Conservation (phyloP, 37 sponge, comb jelly and placozoan species). For the Bolinopsis microptera region DNA sequence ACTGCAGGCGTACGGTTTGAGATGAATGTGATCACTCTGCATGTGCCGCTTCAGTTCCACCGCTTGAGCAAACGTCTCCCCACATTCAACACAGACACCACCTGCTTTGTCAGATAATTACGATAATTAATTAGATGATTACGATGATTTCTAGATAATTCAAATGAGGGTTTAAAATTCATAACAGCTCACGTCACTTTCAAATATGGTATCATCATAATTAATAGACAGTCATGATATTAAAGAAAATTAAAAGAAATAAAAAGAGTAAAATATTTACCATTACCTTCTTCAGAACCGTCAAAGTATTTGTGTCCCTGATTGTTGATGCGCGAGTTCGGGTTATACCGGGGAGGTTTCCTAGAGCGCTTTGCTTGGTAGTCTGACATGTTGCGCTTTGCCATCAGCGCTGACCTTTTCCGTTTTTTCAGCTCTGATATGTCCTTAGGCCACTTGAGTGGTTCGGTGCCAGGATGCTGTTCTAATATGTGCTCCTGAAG, state of each 20-base stretch:
- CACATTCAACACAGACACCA: constrained; percentile 53
- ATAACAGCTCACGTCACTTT: not conserved
- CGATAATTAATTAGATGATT: not conserved
- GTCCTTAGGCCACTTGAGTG: constrained; percentile 30
- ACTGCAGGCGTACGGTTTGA: constrained; percentile 63
- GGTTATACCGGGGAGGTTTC: not conserved
- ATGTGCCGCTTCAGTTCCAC: constrained; percentile 51
- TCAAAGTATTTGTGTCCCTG: not conserved
- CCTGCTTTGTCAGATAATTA: not conserved
- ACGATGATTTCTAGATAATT: not conserved
- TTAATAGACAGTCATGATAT: too few species aligned
- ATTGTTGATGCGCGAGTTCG: not conserved
- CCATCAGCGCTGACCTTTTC: not conserved
- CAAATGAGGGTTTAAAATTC: not conserved
- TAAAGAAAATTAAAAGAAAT: too few species aligned
- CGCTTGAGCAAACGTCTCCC: not conserved
- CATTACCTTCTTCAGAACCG: not conserved
- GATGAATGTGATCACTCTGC: constrained; percentile 60
- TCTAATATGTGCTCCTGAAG: constrained; percentile 48
- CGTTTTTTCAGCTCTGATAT: not conserved
- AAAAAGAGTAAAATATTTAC: too few species aligned
- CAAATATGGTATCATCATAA: not conserved
- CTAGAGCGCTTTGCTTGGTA: not conserved
- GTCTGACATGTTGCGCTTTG: not conserved
- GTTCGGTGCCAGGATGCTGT: constrained; percentile 15